Conservation (phyloP, 2,113 vertebrate species). For the Carassius gibelio region DNA sequence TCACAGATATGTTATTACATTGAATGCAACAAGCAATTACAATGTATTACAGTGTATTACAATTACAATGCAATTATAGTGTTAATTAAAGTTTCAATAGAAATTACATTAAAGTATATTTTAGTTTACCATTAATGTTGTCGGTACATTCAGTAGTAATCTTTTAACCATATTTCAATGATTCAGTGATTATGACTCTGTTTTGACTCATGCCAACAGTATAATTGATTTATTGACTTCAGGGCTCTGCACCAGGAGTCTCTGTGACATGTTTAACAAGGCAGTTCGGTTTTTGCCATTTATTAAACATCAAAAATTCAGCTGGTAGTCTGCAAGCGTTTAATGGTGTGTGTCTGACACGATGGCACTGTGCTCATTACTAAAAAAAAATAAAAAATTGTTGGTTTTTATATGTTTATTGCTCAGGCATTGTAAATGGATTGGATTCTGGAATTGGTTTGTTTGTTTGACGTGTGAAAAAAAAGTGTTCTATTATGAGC, state of each 20-base stretch:
- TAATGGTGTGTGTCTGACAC: not conserved
- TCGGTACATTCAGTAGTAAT: too few species aligned
- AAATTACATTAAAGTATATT: too few species aligned
- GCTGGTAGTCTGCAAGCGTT: not conserved
- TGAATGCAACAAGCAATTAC: too few species aligned
- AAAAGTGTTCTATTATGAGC: slow-evolving; percentile 4
- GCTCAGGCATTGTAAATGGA: not conserved
- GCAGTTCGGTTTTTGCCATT: slow-evolving; percentile 55
- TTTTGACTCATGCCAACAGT: slow-evolving; percentile 62
- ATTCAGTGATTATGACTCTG: not conserved
- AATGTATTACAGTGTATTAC: too few species aligned
- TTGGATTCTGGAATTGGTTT: not conserved
- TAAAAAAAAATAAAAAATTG: not conserved
- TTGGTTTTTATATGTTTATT: not conserved
- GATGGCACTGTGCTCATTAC: not conserved
- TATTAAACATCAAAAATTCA: slow-evolving; percentile 12
- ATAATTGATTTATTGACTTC: slow-evolving; percentile 72
- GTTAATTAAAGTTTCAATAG: too few species aligned
- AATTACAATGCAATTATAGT: too few species aligned
- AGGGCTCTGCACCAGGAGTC: slow-evolving; percentile 64
- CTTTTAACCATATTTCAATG: too few species aligned
- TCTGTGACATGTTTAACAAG: slow-evolving; percentile 65
- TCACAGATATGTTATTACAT: not conserved
- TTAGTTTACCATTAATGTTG: too few species aligned
- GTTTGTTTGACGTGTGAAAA: not conserved